phyloP scores from a whole-genome alignment of 2,113 vertebrate species.

The Gambusia holbrooki region DNA sequence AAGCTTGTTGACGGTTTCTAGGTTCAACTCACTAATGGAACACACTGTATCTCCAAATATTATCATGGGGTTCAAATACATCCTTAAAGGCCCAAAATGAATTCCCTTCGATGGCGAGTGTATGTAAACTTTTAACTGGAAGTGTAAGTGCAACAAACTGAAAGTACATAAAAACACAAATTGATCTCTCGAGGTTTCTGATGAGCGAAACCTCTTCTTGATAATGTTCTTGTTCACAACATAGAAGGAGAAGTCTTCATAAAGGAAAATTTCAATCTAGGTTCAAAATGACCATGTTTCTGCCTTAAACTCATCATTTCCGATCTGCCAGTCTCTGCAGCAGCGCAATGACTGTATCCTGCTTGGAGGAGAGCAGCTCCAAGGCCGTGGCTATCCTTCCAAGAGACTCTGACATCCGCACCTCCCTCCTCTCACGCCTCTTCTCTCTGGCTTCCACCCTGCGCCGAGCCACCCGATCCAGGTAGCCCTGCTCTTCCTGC shows the following conservation, averaged over 20 bases:
- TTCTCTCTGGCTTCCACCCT: conserved; percentile 73
- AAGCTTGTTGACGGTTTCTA: no score
- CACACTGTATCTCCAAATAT: no score
- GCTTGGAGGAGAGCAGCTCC: conserved; percentile 83
- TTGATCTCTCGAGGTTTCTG: background rate
- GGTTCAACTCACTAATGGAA: no score
- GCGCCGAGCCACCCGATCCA: conserved; percentile 65
- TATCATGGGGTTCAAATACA: no score
- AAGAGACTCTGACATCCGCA: conserved; percentile 72
- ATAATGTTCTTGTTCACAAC: background rate
- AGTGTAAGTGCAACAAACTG: background rate
- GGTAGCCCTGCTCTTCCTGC: conserved; percentile 71
- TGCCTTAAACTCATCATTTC: conserved; percentile 50
- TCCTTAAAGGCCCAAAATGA: background rate
- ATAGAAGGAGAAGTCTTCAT: background rate
- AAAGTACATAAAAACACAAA: background rate
- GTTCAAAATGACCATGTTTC: background rate
- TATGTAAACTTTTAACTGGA: background rate
- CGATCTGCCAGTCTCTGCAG: conserved; percentile 80
- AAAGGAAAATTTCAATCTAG: background rate
- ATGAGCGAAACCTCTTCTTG: background rate
- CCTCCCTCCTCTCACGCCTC: conserved; percentile 75
- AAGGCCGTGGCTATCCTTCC: conserved; percentile 79
- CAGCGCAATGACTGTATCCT: conserved; percentile 82
- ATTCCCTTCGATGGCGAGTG: background rate